These are phyloP conservation scores for Diarsia dahlii DNA, from an alignment of 2,888 invertebrate species.

Conservation along the genomic window DNA sequence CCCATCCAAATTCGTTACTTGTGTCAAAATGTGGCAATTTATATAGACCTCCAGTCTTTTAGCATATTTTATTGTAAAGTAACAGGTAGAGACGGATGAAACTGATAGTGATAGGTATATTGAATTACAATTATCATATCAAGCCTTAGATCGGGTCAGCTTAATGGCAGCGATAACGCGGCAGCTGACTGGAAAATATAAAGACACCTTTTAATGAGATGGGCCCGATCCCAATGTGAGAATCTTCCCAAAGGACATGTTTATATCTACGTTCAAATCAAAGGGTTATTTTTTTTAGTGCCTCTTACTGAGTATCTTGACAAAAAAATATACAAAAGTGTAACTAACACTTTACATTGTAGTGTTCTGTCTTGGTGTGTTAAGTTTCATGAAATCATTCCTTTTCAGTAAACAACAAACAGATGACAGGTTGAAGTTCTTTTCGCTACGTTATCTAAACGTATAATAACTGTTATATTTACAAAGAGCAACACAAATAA, in stretches of 20 bases:
- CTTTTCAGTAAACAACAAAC: slow-evolving; percentile 5
- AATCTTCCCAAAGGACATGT: slow-evolving; percentile 74
- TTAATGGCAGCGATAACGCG: slow-evolving; percentile 84
- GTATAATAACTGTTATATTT: slow-evolving; percentile 43
- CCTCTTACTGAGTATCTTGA: slow-evolving; percentile 47
- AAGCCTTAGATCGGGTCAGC: slow-evolving; percentile 80
- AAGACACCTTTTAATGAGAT: slow-evolving; percentile 87
- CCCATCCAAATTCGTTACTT: slow-evolving; percentile 12
- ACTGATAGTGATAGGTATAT: slow-evolving; percentile 82
- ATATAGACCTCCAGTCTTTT: not conserved
- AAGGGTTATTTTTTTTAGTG: slow-evolving; percentile 73
- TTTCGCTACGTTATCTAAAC: slow-evolving; percentile 23
- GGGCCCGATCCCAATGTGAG: slow-evolving; percentile 80
- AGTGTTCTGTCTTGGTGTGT: not conserved
- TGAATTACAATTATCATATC: slow-evolving; percentile 88
- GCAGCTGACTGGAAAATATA: slow-evolving; percentile 85
- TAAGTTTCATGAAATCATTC: slow-evolving; percentile 13
- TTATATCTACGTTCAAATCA: slow-evolving; percentile 79
- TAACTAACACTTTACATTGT: slow-evolving; percentile 13
- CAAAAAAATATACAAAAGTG: slow-evolving; percentile 7
- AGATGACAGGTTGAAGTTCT: slow-evolving; percentile 18
- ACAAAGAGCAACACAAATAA: slow-evolving; percentile 61
- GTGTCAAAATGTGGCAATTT: not conserved
- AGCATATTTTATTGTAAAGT: slow-evolving; percentile 43
- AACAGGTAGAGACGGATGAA: slow-evolving; percentile 76